phyloP scores from a whole-genome alignment of 1,140 invertebrate species.

The Lucilia cuprina region DNA sequence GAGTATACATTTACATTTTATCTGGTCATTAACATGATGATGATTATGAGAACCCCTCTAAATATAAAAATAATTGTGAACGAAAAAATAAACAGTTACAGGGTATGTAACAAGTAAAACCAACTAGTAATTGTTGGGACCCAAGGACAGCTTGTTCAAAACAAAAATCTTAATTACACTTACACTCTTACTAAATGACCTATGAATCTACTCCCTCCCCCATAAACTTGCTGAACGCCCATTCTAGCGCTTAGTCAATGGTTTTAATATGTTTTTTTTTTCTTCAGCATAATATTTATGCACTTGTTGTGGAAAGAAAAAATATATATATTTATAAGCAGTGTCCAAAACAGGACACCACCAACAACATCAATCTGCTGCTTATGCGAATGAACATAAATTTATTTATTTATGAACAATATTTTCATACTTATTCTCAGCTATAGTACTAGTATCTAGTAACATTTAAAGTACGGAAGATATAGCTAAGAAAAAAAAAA shows the following conservation, averaged over 20 bases:
- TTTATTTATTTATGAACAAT: slow-evolving; percentile 6
- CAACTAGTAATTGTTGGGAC: background rate
- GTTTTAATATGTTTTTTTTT: background rate
- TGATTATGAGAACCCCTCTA: background rate
- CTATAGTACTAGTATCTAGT: background rate
- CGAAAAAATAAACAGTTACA: background rate
- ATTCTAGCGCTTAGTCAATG: background rate
- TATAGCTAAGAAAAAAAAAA: background rate
- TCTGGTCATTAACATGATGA: slow-evolving; percentile 1
- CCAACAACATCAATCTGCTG: background rate
- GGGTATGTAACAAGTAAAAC: background rate
- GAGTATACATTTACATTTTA: background rate
- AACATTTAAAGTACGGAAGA: background rate
- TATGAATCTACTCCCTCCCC: background rate
- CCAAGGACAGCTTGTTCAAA: background rate
- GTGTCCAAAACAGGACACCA: slow-evolving; percentile 28
- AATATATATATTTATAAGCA: background rate
- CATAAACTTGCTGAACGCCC: background rate
- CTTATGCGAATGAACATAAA: background rate
- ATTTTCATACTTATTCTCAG: slow-evolving; percentile 18
- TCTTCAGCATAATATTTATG: background rate
- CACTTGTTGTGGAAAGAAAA: background rate
- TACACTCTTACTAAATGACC: background rate
- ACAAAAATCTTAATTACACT: background rate
- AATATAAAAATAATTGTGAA: background rate